Evolutionary conservation across 2,113 vertebrate species (phyloP).

Genomic region (Percopsis transmontana): DNA sequence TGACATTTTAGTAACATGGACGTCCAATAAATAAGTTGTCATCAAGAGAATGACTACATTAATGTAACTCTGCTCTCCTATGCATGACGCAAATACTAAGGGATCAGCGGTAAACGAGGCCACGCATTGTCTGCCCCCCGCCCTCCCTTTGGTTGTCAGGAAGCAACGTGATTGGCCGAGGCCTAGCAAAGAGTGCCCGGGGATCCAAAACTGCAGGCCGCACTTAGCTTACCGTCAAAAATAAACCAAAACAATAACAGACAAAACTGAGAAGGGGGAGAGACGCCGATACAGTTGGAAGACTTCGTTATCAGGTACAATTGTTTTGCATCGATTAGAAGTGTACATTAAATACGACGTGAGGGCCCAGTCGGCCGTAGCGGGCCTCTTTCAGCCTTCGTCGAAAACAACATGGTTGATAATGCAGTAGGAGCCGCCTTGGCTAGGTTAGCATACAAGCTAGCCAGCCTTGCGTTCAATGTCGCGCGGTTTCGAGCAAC

Average conservation of each 20-base stretch:
- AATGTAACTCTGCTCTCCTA: constrained; percentile 67
- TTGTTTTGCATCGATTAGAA: constrained; percentile 45
- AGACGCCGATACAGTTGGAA: constrained; percentile 64
- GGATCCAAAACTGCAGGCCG: constrained; percentile 85
- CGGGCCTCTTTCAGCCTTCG: constrained; percentile 75
- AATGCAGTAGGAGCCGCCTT: constrained; percentile 63
- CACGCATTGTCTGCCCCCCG: constrained; percentile 81
- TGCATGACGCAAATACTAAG: constrained; percentile 80
- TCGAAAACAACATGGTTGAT: constrained; percentile 74
- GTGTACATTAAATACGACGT: constrained; percentile 51
- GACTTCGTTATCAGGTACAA: constrained; percentile 78
- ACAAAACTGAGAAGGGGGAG: constrained; percentile 61
- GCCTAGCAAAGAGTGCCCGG: constrained; percentile 83
- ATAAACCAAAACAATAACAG: constrained; percentile 78
- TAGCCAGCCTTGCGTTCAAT: constrained; percentile 32
- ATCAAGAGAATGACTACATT: constrained; percentile 28
- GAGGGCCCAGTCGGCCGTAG: constrained; percentile 76
- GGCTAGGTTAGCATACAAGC: constrained; percentile 70
- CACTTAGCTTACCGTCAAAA: constrained; percentile 81
- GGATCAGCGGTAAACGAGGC: constrained; percentile 80
- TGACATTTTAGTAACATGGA: background rate
- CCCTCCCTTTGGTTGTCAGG: constrained; percentile 77
- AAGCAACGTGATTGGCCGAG: constrained; percentile 86
- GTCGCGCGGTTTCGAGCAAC: background rate
- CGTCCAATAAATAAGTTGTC: background rate